A percentile compares a stretch with the other conserved stretches of the same genome.
Evolutionary conservation across 1,140 invertebrate species (phyloP).

Genomic region (Tribolium castaneum): DNA sequence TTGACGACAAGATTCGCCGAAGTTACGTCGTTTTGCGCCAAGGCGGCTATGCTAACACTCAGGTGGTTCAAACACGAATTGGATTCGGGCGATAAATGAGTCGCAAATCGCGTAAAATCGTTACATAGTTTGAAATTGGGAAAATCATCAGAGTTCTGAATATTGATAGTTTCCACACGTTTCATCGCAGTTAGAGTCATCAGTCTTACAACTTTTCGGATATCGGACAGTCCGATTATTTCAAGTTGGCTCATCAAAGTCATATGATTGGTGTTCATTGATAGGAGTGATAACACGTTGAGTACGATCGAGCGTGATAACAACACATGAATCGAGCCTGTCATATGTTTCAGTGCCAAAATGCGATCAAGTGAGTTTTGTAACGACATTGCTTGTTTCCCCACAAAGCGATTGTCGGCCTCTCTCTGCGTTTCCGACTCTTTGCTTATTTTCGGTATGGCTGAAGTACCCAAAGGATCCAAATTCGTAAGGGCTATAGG

Average conservation of each 20-base stretch:
- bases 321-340: constrained; percentile 67
- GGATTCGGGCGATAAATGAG: constrained; percentile 58
- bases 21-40: constrained; percentile 68
- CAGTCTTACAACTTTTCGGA: constrained; percentile 71
- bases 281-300: constrained; percentile 68
- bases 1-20: constrained; percentile 70
- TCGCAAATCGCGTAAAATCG: constrained; percentile 53
- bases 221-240: constrained; percentile 71
- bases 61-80: constrained; percentile 67
- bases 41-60: constrained; percentile 69
- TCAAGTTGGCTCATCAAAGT: constrained; percentile 68
- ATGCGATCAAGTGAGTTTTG: constrained; percentile 66
- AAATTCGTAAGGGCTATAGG: constrained; percentile 62
- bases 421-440: constrained; percentile 49
- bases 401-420: constrained; percentile 57
- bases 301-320: constrained; percentile 70
- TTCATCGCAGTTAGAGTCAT: constrained; percentile 74
- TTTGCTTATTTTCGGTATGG: constrained; percentile 60
- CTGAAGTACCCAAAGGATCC: constrained; percentile 69
- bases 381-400: constrained; percentile 67
- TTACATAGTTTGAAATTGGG: constrained; percentile 49
- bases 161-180: constrained; percentile 63
- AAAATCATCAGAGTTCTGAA: constrained; percentile 48
- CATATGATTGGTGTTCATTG: constrained; percentile 65
- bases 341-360: constrained; percentile 67